phyloP scores from a whole-genome alignment of 2,797 vertebrate species.

The Tachyglossus aculeatus region DNA sequence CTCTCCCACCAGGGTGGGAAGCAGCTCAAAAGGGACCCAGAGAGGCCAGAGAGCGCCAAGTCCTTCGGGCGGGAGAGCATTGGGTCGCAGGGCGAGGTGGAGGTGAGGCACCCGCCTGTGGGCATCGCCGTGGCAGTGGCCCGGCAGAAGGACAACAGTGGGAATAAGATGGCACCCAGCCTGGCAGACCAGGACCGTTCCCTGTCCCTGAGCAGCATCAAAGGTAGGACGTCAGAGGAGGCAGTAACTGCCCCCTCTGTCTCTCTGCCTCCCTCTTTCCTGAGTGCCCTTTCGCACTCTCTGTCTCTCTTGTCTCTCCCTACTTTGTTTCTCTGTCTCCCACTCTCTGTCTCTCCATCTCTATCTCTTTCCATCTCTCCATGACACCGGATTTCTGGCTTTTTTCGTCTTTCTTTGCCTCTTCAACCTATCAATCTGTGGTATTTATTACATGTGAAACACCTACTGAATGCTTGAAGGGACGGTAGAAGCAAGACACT shows the following conservation, averaged over 20 bases:
- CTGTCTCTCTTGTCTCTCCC: background rate
- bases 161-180: slow-evolving; percentile 79
- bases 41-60: slow-evolving; percentile 91
- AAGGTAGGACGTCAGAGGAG: slow-evolving; percentile 77
- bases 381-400: too few species aligned
- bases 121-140: slow-evolving; percentile 96
- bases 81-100: slow-evolving; percentile 84
- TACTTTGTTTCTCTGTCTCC: background rate
- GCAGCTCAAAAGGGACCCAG: slow-evolving; percentile 90
- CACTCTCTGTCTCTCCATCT: background rate
- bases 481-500: too few species aligned
- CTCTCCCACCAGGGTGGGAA: slow-evolving; percentile 77
- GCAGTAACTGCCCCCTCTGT: background rate
- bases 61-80: slow-evolving; percentile 87
- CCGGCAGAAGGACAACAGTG: slow-evolving; percentile 89
- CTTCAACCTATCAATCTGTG: too few species aligned
- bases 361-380: background rate
- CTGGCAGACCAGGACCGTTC: slow-evolving; percentile 83
- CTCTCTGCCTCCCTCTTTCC: too few species aligned
- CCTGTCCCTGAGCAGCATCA: slow-evolving; percentile 81
- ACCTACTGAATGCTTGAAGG: too few species aligned
- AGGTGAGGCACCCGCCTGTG: slow-evolving; percentile 93
- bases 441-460: too few species aligned
- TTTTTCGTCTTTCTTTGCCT: too few species aligned
- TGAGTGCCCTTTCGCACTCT: background rate